Percentiles rank a stretch among this genome's conserved stretches.
Conservation (phyloP, 2,113 vertebrate species). For the Cinclus cinclus region DNA sequence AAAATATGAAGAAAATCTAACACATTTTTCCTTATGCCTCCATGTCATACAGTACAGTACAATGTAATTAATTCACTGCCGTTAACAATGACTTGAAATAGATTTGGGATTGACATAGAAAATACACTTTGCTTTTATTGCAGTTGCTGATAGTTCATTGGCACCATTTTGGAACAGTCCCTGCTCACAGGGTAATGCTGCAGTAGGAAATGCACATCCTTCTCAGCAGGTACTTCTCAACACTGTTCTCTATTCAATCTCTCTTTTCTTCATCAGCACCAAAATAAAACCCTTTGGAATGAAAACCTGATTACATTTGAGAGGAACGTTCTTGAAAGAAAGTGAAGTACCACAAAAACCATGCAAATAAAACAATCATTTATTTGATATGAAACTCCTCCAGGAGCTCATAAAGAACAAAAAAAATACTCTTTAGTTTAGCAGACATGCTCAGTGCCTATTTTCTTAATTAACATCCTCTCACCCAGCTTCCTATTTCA, state of each 20-base stretch:
- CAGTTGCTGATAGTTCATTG: not conserved
- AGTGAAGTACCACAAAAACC: not conserved
- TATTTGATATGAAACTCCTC: not conserved
- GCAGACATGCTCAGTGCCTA: not conserved
- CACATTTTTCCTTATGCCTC: constrained; percentile 6
- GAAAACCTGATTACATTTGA: not conserved
- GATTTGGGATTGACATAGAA: not conserved
- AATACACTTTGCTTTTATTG: not conserved
- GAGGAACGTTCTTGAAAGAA: not conserved
- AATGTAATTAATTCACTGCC: constrained; percentile 42
- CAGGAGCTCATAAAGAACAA: not conserved
- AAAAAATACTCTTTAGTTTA: not conserved
- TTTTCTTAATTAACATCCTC: not conserved
- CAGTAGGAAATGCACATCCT: not conserved
- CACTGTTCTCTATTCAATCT: not conserved
- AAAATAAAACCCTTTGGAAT: not conserved
- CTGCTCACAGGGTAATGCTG: not conserved
- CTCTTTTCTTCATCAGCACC: not conserved
- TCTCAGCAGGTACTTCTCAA: not conserved
- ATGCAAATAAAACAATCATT: not conserved
- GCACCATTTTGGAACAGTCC: not conserved
- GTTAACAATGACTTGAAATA: constrained; percentile 38
- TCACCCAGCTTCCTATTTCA: not conserved
- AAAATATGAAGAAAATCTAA: not conserved
- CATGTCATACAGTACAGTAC: not conserved